A percentile compares a stretch with the other conserved stretches of the same genome.
Conservation (phyloP, 2,797 vertebrate genomes). For the Premnoplex brunnescens region DNA sequence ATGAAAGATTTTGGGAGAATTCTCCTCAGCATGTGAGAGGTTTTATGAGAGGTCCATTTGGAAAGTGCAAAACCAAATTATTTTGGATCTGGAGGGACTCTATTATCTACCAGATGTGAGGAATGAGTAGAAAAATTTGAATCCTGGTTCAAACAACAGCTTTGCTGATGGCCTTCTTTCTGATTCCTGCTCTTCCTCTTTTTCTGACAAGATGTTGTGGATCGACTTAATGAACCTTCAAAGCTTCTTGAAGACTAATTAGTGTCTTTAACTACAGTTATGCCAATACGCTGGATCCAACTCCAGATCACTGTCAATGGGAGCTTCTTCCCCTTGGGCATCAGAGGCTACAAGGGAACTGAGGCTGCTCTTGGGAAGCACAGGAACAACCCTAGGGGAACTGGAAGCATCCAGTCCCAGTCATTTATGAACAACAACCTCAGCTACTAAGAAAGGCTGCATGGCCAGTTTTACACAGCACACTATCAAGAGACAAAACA, state of each 20-base stretch:
- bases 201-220: not conserved
- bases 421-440: not conserved
- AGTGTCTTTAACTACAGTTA: not conserved
- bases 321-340: not conserved
- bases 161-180: not conserved
- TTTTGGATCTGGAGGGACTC: not conserved
- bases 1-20: not conserved
- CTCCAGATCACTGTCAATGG: fast-evolving
- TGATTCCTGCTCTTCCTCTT: not conserved
- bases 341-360: not conserved
- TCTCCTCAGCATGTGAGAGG: not conserved
- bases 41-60: not conserved
- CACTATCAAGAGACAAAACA: not conserved
- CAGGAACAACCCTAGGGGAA: not conserved
- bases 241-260: not conserved
- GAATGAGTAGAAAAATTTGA: not conserved
- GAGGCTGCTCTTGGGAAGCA: not conserved
- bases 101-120: not conserved
- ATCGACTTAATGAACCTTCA: not conserved
- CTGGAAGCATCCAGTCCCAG: not conserved
- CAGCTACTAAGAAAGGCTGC: not conserved
- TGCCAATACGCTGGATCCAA: not conserved
- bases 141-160: not conserved
- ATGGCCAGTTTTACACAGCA: not conserved
- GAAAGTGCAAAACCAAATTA: not conserved